Percentiles rank a stretch among this genome's conserved stretches.
Conservation (phyloP, 2,113 vertebrate species). For the Salvelinus alpinus region DNA sequence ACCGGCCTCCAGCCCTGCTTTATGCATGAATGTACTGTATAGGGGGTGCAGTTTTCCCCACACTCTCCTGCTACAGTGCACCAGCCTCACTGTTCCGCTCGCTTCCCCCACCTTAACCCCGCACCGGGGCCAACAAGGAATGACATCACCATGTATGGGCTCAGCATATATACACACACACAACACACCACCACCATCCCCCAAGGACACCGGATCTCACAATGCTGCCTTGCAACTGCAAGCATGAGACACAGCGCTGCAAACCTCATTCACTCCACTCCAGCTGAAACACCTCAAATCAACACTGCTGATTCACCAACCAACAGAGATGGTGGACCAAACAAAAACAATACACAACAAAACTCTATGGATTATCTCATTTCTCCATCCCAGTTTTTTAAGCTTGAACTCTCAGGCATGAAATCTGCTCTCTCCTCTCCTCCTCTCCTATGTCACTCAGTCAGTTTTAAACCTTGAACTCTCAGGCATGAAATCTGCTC, state of each 20-base stretch:
- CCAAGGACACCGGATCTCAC: slow-evolving; percentile 6
- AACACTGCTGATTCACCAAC: background rate
- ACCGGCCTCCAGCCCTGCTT: slow-evolving; percentile 28
- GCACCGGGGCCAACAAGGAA: slow-evolving; percentile 55
- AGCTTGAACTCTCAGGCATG: background rate
- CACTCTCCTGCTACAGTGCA: slow-evolving; percentile 54
- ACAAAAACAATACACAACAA: slow-evolving; percentile 3
- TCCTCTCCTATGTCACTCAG: slow-evolving; percentile 11
- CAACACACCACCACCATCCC: slow-evolving; percentile 18
- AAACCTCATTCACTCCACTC: slow-evolving; percentile 1
- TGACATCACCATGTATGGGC: slow-evolving; percentile 49
- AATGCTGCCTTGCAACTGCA: slow-evolving; percentile 6
- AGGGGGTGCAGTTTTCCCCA: slow-evolving; percentile 55
- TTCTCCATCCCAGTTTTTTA: background rate
- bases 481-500: too few species aligned
- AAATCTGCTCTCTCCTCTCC: background rate
- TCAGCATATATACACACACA: slow-evolving; percentile 32
- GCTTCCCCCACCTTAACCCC: slow-evolving; percentile 50
- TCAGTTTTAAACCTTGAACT: background rate
- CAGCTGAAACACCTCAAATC: background rate
- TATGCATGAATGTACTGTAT: background rate
- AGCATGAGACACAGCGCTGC: background rate
- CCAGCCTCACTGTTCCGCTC: slow-evolving; percentile 45
- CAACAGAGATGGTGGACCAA: background rate
- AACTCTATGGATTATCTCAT: background rate